Conservation (phyloP, 1,140 invertebrate species). For the Drosophila elegans region DNA sequence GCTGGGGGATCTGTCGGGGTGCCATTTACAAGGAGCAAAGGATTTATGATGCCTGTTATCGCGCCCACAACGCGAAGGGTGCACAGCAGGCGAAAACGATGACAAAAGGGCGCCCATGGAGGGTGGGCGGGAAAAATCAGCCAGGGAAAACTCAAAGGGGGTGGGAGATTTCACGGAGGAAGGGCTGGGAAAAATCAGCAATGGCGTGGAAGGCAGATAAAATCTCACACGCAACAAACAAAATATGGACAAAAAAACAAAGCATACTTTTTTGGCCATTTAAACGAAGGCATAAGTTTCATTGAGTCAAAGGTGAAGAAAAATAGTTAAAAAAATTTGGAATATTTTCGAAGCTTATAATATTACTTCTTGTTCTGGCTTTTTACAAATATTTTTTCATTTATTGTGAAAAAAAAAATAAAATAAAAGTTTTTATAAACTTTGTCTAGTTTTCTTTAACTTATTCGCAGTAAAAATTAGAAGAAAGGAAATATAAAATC, state of each 20-base stretch:
- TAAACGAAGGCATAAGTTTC: neutral
- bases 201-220: conserved; percentile 69
- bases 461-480: too few species aligned
- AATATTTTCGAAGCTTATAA: too few species aligned
- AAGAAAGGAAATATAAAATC: too few species aligned
- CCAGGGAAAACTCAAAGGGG: neutral
- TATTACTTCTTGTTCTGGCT: too few species aligned
- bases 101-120: conserved; percentile 71
- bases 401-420: too few species aligned
- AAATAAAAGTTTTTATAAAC: too few species aligned
- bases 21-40: conserved; percentile 75
- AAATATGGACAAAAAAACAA: conserved; percentile 21
- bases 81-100: conserved; percentile 62
- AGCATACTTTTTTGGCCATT: conserved; percentile 60
- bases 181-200: conserved; percentile 20
- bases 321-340: too few species aligned
- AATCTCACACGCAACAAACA: conserved; percentile 60
- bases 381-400: too few species aligned
- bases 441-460: too few species aligned
- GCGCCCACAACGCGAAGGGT: conserved; percentile 53
- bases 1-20: conserved; percentile 39
- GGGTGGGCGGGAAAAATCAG: neutral
- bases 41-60: conserved; percentile 83
- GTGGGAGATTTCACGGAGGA: neutral
- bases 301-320: too few species aligned